Percentiles rank a stretch among this genome's conserved stretches.
These are phyloP conservation scores for Chalcis sispes DNA, from an alignment of 2,888 invertebrate species.

Conservation along the genomic window DNA sequence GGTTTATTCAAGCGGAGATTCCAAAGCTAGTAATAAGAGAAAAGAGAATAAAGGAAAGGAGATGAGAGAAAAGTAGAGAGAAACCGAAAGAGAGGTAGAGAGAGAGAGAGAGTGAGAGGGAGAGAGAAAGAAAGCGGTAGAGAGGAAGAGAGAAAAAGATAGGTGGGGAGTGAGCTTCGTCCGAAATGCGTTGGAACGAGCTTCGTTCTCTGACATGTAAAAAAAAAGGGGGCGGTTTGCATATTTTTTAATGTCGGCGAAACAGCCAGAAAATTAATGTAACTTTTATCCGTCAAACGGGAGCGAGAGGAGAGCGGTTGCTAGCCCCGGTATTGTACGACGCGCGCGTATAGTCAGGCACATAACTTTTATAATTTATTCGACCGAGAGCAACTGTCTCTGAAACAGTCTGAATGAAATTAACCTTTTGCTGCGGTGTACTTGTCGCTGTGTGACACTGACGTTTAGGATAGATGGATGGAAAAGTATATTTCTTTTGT, in stretches of 20 bases:
- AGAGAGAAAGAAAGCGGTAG: constrained; percentile 53
- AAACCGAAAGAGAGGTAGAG: neutral
- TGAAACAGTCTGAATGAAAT: constrained; percentile 57
- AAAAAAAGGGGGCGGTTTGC: constrained; percentile 68
- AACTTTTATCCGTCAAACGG: constrained; percentile 66
- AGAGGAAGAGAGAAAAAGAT: constrained; percentile 53
- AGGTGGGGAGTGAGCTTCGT: no score
- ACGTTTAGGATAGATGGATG: constrained; percentile 53
- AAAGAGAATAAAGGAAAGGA: no score
- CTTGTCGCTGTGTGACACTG: constrained; percentile 53
- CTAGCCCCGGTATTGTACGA: neutral
- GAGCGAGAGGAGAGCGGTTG: neutral
- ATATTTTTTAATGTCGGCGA: constrained; percentile 71
- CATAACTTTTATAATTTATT: constrained; percentile 58
- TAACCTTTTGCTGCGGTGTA: constrained; percentile 52
- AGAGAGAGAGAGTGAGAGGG: neutral
- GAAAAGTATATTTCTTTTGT: constrained; percentile 56
- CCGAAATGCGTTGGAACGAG: constrained; percentile 68
- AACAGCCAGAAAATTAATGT: constrained; percentile 67
- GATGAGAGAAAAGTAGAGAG: no score
- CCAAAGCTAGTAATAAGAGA: no score
- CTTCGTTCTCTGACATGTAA: constrained; percentile 68
- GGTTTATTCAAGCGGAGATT: no score
- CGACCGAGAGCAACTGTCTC: constrained; percentile 57
- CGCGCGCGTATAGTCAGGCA: constrained; percentile 21